Evolutionary conservation across 1,140 invertebrate species (phyloP), one percentile per base, ranked within the genome.

Genomic region (Mesaphorura yosii): DNA sequence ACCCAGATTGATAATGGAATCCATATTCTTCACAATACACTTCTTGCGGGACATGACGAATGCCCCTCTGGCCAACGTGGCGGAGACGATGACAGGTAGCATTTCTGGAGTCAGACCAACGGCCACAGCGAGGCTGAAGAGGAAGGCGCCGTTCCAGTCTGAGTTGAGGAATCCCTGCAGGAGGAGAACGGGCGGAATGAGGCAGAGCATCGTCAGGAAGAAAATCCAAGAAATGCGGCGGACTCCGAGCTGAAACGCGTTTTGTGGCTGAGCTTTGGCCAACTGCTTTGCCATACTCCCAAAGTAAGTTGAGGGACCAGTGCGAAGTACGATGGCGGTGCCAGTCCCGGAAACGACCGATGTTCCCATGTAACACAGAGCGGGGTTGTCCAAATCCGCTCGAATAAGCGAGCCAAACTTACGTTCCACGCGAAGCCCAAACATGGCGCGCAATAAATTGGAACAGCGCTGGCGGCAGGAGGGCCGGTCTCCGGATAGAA

Each of bases 181-280:
- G 0, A 56, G 23, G 0, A 56, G 2, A 22, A 56, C 47, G 2
- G 54, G 54, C 1, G 54, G 54, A 22, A 56, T 28, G 6, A 56
- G 46, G 17, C 28, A 37, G 28, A 44, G 7, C 54, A 56, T 56
- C 0, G 54, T 47, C 1, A 50, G 6, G 26, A 56, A 56, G 28
- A 56, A 56, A 7, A 56, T 56, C 54, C 54, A 56, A 15, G 54
- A 56, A 46, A 56, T 56, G 22, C 54, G 7, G 17, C 54, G 48
- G 0, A 56, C 54, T 2, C 54, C 54, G 3, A 56, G 41, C 41
- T 56, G 54, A 39, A 56, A 56, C 2, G 54, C 54, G 22, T 51
- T 56, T 29, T 51, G 27, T 6, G 54, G 54, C 25, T 34, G 7
- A 2, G 17, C n/a, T 17, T 27, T 42, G 2, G 37, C 19, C 3